Evolutionary conservation across 2,888 invertebrate species (phyloP).

Genomic region (Malthinus flaveolus): DNA sequence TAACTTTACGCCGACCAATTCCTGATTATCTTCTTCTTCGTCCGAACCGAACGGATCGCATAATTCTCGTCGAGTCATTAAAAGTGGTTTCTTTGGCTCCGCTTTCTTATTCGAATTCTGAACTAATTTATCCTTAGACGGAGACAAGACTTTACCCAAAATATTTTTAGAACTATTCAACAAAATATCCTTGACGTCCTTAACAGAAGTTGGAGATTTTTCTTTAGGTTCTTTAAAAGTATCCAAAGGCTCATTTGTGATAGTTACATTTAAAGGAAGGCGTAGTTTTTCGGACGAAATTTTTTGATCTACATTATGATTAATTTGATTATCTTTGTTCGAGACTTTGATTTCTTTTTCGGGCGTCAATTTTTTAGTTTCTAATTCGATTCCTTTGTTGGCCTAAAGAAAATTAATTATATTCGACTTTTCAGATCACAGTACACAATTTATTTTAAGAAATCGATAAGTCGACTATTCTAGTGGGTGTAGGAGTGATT

Average conservation of each 20-base stretch:
- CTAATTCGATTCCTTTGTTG: conserved; percentile 20
- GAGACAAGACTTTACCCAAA: conserved; percentile 76
- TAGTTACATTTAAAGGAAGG: conserved; percentile 47
- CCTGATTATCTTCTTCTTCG: conserved; percentile 70
- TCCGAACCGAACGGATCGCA: conserved; percentile 91
- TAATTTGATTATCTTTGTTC: conserved; percentile 36
- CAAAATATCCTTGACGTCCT: conserved; percentile 74
- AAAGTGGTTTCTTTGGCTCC: conserved; percentile 48
- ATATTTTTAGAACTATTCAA: conserved; percentile 70
- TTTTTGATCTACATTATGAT: conserved; percentile 32
- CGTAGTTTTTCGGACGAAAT: conserved; percentile 45
- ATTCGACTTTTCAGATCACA: too few relatives aligned
- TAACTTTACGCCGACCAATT: not conserved
- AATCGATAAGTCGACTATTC: too few relatives aligned
- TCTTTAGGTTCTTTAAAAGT: conserved; percentile 31
- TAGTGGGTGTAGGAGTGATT: too few relatives aligned
- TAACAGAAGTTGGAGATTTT: conserved; percentile 64
- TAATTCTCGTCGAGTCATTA: conserved; percentile 85
- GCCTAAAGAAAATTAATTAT: conserved; percentile 8
- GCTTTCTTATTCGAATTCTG: conserved; percentile 46
- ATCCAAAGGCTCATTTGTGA: conserved; percentile 36
- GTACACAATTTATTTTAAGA: too few relatives aligned
- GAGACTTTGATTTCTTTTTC: conserved; percentile 42
- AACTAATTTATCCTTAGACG: conserved; percentile 67
- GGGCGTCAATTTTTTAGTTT: conserved; percentile 25